These are phyloP conservation scores for Morone chrysops DNA, from an alignment of 2,113 vertebrate genomes.

Conservation along the genomic window DNA sequence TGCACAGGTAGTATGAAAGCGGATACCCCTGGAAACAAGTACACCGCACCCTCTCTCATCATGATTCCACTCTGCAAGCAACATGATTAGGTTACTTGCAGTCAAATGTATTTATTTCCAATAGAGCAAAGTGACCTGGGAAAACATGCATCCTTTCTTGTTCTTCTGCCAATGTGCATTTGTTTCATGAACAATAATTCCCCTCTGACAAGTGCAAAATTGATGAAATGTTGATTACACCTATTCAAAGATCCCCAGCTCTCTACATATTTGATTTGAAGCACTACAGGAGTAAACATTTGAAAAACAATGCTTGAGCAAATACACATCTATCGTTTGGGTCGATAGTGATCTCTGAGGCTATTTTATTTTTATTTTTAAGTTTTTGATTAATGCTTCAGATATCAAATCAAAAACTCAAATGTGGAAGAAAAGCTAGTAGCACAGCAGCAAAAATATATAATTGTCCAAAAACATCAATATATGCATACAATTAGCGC, in stretches of 20 bases:
- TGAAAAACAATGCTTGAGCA: slow-evolving; percentile 44
- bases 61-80: neutral
- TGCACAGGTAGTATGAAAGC: slow-evolving; percentile 3
- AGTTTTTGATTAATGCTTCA: slow-evolving; percentile 55
- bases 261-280: slow-evolving; percentile 45
- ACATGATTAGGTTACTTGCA: neutral
- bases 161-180: slow-evolving; percentile 25
- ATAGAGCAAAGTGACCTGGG: neutral
- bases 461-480: neutral
- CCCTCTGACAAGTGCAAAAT: slow-evolving; percentile 37
- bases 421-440: neutral
- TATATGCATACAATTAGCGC: no score
- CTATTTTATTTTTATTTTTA: slow-evolving; percentile 37
- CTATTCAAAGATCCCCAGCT: slow-evolving; percentile 48
- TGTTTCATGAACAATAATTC: slow-evolving; percentile 40
- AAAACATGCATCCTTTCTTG: slow-evolving; percentile 11
- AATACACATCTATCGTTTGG: slow-evolving; percentile 35
- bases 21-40: neutral
- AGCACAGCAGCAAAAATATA: neutral
- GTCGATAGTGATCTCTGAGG: slow-evolving; percentile 41
- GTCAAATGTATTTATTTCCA: neutral
- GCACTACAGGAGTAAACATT: slow-evolving; percentile 40
- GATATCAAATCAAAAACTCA: slow-evolving; percentile 12
- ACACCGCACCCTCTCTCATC: neutral
- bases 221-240: slow-evolving; percentile 56